phyloP scores from a whole-genome alignment of 1,140 invertebrate genomes.

The Matsumurasca onukii region DNA sequence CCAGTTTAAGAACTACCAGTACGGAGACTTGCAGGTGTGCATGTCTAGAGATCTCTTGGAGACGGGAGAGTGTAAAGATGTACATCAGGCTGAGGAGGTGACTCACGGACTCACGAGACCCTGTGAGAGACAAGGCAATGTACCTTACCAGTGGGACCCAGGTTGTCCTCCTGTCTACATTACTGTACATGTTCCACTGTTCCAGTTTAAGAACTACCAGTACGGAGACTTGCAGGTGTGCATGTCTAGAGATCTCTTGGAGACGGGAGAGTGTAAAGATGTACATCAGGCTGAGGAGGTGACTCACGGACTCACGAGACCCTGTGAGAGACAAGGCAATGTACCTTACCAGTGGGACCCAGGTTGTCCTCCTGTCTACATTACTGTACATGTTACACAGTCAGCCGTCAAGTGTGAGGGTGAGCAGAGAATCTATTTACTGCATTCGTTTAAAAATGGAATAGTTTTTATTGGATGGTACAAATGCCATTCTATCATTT shows the following conservation, averaged over 20 bases:
- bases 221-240: slow-evolving; percentile 2
- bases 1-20: slow-evolving; percentile 17
- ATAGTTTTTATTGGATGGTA: not conserved
- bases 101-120: not conserved
- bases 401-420: slow-evolving; percentile 5
- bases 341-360: not conserved
- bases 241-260: not conserved
- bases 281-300: not conserved
- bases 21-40: slow-evolving; percentile 4
- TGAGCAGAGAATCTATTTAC: not conserved
- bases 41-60: not conserved
- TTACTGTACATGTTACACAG: not conserved
- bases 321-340: not conserved
- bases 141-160: not conserved
- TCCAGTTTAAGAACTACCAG: slow-evolving; percentile 16
- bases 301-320: not conserved
- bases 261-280: not conserved
- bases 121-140: not conserved
- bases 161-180: slow-evolving; percentile 8
- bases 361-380: slow-evolving; percentile 1
- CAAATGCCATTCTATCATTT: not conserved
- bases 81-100: too few relatives aligned
- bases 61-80: not conserved
- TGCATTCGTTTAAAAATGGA: not conserved
- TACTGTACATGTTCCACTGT: not conserved